Base-by-base conservation (phyloP, 1,140 invertebrate genomes). In the Drosophila erecta region DNA sequence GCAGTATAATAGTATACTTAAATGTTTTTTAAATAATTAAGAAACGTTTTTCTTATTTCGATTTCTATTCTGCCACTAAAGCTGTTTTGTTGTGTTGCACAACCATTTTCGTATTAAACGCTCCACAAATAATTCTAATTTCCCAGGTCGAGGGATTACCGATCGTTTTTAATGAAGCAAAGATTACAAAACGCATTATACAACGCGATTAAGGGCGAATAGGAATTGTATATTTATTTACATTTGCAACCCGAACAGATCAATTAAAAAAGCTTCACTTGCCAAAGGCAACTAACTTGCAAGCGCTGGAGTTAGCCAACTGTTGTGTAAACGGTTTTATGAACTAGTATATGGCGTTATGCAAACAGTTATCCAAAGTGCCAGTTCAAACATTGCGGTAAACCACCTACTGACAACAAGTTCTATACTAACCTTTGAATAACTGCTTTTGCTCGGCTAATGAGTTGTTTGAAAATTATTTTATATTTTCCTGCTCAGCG, bases 241-340 rank as follows among this genome's bases (percentile, higher is more conserved):
- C 12, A 37, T 47, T 46, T 17, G 37, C 35, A 37, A n/a, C 22
- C 24, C 50, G 22, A 56, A 11, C 47, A 22, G 12, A 38, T 35
- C 51, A 38, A 11, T 60, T 55, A 4, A n/a, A 27, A 35, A 51
- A 51, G 15, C 37, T 46, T 15, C 22, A 46, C 41, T 59, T 17
- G 20, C 8, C 6, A 55, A 17, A 30, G 15, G 6, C 20, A 59
- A 62, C 50, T 37, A 50, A 27, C 27, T 51, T 43, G 37, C 37
- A 64, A 35, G 20, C 37, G 44, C 37, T 44, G 27, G 46, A 65
- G 64, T 67, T 64, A 27, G 59, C 58, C 64, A 67, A 67, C 64
- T 67, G 64, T 67, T 67, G 64, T 41, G 64, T 43, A 64, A 67
- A 65, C 59, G 15, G 46, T 67, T 67, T 27, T 65, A 67, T 17